Base-by-base conservation (phyloP, 2,888 invertebrate species). In the Tineola bisselliella region DNA sequence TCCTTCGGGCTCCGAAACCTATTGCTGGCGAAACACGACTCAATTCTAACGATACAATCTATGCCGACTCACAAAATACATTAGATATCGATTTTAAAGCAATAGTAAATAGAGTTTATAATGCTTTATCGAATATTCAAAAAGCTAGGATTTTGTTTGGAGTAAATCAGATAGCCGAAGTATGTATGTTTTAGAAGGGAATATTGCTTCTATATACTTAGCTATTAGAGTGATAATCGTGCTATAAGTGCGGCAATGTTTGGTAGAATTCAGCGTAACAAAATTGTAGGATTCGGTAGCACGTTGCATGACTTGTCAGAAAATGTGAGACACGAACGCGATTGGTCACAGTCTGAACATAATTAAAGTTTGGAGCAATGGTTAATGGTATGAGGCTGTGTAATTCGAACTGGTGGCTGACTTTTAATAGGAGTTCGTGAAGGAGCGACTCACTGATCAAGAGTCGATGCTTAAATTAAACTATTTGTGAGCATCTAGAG, bases 291-390 rank as follows among this genome's bases (percentile, higher is more conserved):
- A 79, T 81, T 79, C 87, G 76, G 87, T 87, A 87, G 87, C 87
- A 83, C 81, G 84, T 78, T 74, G 87, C 77, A 86, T 87, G 87
- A 87, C 87, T 84, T 68, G 84, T 78, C 74, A 83, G 77, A 84
- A 81, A 79, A 74, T 74, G 73, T 76, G 81, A 79, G 84, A 84
- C 86, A 87, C 84, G 87, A 87, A 79, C 82, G 74, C 82, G 79
- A 87, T 87, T 87, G 87, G 87, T 83, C 86, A 87, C 87, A 87
- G 84, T 75, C 81, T 71, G 81, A 84, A 87, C 79, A 81, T 86
- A 87, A 87, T 87, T 87, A 87, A 87, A 87, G 84, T 87, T 87
- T 82, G 82, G 84, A 81, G 80, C 81, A 82, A 78, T 79, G 79
- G 76, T 79, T 84, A 84, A 86, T 87, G 82, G 83, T 80, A 82